Evolutionary conservation across 2,113 vertebrate genomes (phyloP), one percentile per base, ranked within the genome.

Genomic region (Acrocephalus kingi): DNA sequence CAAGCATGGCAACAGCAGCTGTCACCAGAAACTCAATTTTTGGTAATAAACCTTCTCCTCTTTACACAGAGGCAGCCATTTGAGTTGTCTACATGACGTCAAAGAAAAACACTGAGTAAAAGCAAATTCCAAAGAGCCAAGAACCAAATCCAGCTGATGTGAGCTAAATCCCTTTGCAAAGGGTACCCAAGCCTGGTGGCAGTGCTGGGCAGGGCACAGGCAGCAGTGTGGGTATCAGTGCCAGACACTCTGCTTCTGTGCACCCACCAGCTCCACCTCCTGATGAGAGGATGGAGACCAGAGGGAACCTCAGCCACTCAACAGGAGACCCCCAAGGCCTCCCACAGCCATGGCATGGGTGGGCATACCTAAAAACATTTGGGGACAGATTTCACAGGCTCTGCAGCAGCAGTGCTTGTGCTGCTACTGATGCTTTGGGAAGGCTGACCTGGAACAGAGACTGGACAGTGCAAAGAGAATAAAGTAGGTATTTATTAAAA

Each of bases 211-310:
- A 89, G 63, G 84, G 35, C 9, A 1, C 23, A 39, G 46, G 58
- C 18, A 80, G 64, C 3, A 11, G 30, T 0, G 0, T 5, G 27
- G 48, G 49, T 61, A n/a, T 13, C 4, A 0, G 30, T 62, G 59
- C 51, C 2, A 0, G 35, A 51, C 39, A 23, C 35, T 69, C 66
- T 8, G 11, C 11, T 56, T 13, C 22, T 59, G n/a, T 37, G 58
- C 35, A 35, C 28, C 24, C 83, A 62, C 39, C 52, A 55, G 8
- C 30, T 15, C 28, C 10, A 4, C 22, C 78, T 81, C 68, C 59
- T 35, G 74, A 20, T 2, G 10, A 77, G 17, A 56, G 6, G 2
- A 51, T 1, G 2, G 58, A 28, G 31, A 45, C 18, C 31, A 84
- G 20, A 69, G 11, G 33, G 56, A 74, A 27, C 28, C 28, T 63